Evolutionary conservation across 2,113 vertebrate species (phyloP).

Genomic region (Bubo bubo): DNA sequence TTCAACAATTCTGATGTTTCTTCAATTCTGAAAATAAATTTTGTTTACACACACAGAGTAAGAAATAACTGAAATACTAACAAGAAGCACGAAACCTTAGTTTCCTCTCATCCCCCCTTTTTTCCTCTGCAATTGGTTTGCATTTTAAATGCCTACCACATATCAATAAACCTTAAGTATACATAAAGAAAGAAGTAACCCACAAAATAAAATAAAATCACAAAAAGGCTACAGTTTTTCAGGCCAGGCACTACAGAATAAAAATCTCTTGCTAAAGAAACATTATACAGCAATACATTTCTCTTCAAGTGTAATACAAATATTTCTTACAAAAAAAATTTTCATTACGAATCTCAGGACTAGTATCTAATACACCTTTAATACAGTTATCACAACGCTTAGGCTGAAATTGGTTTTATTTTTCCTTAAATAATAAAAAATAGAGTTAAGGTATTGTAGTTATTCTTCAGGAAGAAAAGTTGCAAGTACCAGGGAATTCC

Average conservation of each 20-base stretch:
- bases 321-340: not conserved
- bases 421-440: not conserved
- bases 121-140: not conserved
- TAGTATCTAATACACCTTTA: not conserved
- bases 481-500: not conserved
- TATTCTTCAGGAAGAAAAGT: not conserved
- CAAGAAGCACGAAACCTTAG: not conserved
- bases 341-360: not conserved
- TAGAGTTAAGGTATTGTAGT: not conserved
- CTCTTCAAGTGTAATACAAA: not conserved
- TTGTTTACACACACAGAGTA: not conserved
- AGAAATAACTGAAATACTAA: not conserved
- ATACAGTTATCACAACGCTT: not conserved
- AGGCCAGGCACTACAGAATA: not conserved
- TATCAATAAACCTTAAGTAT: not conserved
- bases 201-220: not conserved
- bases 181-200: not conserved
- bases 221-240: not conserved
- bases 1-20: slow-evolving; percentile 85
- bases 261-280: not conserved
- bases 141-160: not conserved
- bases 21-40: slow-evolving; percentile 81
- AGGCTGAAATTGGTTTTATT: not conserved
- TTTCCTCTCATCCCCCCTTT: not conserved
- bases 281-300: not conserved